A percentile compares a stretch with the other conserved stretches of the same genome.
These are phyloP conservation scores for Corythornis cristatus DNA, from an alignment of 2,113 vertebrate species.

Conservation along the genomic window DNA sequence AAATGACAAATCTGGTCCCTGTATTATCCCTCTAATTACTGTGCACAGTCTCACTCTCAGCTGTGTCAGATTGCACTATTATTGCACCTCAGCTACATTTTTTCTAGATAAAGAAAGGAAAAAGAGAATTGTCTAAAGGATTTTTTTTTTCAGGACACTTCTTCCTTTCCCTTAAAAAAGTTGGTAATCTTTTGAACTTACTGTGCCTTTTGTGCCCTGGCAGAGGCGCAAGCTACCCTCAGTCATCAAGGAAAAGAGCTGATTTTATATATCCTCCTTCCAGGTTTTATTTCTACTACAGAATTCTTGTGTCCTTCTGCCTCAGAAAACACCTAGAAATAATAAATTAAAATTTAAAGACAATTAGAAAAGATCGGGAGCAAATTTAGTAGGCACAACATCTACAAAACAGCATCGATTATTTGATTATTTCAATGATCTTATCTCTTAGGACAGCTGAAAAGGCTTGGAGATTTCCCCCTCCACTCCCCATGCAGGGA, in stretches of 20 bases:
- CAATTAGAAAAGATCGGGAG: background rate
- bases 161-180: background rate
- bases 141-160: background rate
- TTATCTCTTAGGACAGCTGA: background rate
- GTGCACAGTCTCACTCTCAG: background rate
- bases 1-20: conserved; percentile 21
- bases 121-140: background rate
- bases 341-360: background rate
- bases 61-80: background rate
- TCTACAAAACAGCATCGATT: background rate
- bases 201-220: background rate
- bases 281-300: background rate
- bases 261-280: background rate
- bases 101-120: background rate
- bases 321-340: background rate
- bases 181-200: background rate
- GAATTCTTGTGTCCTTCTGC: background rate
- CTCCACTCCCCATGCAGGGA: background rate
- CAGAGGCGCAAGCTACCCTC: background rate
- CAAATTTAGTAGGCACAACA: background rate
- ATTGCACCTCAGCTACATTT: background rate
- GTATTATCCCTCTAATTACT: conserved; percentile 16
- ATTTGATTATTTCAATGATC: background rate
- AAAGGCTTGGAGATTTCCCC: background rate
- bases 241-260: background rate